Evolutionary conservation across 2,113 vertebrate genomes (phyloP), one percentile per base, ranked within the genome.

Genomic region (Dicentrarchus labrax): DNA sequence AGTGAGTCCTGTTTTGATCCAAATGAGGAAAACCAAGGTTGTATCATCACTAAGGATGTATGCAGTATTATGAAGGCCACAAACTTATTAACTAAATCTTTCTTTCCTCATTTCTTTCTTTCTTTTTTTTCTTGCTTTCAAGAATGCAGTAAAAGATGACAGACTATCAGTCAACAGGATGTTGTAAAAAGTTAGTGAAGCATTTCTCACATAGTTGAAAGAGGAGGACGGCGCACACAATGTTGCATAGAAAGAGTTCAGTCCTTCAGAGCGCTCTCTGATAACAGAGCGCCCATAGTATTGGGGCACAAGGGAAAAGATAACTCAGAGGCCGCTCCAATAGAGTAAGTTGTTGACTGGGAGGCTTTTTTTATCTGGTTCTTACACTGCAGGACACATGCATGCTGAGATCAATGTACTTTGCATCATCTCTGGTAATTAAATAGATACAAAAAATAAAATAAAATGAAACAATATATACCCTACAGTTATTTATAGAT

Each of bases 151-250:
- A 24, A 19, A 65, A 17, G 2, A 45, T 17, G 43, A 48, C 6
- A 16, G n/a, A 30, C 3, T 17, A 50, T 72, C 61, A 53, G 36
- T 30, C 51, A 74, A 51, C 57, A 65, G 51, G 51, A 66, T 30
- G n/a, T 48, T 0, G 6, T 72, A 67, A 78, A 78, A 39, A 8
- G 30, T 16, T 11, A 11, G 15, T 22, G 7, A 68, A 65, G 41
- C 21, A 67, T 79, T 84, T 84, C 39, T 81, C 54, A 71, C 73
- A 75, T 53, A 67, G 69, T 10, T 74, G 72, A 73, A 51, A 62
- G 24, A 47, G 22, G 19, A 76, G 15, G 50, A 61, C 4, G 0
- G 12, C 24, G 59, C 45, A 67, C 38, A 72, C 39, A 64, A 54
- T 22, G 43, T 0, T 47, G 24, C 16, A 74, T 68, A 62, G 41